A percentile compares a stretch with the other conserved stretches of the same genome.
phyloP scores from a whole-genome alignment of 30 jellyfish, hydroid and myxozoan species.

The Catostylus mosaicus region DNA sequence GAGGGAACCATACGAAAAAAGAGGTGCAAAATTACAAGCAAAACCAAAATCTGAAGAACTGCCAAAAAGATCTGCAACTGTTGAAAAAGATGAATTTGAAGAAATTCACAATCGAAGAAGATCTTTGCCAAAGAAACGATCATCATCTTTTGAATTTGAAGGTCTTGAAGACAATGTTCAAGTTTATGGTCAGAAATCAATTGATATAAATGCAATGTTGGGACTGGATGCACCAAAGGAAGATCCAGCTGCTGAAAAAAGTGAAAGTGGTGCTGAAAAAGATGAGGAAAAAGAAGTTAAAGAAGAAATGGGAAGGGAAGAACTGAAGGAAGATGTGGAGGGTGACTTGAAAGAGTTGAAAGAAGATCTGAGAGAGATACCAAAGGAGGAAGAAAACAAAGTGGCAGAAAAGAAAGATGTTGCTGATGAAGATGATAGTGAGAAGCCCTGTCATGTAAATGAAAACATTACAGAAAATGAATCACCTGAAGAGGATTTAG shows the following conservation, averaged over 20 bases:
- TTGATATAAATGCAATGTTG: conserved; percentile 69
- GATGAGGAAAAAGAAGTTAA: conserved; percentile 26
- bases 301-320: background rate
- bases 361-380: background rate
- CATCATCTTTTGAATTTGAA: conserved; percentile 69
- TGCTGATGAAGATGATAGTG: background rate
- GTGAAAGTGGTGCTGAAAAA: background rate
- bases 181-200: conserved; percentile 58
- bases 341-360: background rate
- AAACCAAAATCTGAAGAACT: background rate
- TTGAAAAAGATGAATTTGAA: conserved; percentile 23
- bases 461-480: too few relatives aligned
- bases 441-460: too few relatives aligned
- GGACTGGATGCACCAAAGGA: conserved; percentile 64
- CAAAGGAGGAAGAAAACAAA: background rate
- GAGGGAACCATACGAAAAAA: conserved; percentile 14
- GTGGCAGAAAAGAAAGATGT: background rate
- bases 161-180: conserved; percentile 69
- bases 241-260: conserved; percentile 55
- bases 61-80: background rate
- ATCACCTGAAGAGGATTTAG: background rate
- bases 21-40: background rate
- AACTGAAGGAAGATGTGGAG: background rate
- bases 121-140: conserved; percentile 56
- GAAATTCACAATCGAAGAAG: conserved; percentile 42